Conservation (phyloP, 2,888 invertebrate species). For the Diarsia rubi region DNA sequence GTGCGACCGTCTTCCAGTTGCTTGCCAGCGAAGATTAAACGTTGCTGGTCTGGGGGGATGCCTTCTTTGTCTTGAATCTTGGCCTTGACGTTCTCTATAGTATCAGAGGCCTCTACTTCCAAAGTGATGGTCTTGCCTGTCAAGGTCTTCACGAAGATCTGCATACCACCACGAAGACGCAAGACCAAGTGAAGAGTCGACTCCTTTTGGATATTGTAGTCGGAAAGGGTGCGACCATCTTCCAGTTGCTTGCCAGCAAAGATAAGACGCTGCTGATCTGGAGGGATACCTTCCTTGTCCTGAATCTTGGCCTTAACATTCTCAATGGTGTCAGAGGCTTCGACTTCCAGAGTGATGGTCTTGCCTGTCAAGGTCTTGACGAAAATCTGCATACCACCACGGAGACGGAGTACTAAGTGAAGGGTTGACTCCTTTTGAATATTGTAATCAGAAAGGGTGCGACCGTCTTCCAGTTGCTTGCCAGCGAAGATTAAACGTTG, state of each 20-base stretch:
- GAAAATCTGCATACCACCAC: conserved; percentile 81
- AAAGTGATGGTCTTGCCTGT: conserved; percentile 75
- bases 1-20: conserved; percentile 75
- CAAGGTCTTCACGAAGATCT: conserved; percentile 75
- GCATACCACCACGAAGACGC: conserved; percentile 77
- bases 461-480: conserved; percentile 81
- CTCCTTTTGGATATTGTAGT: conserved; percentile 78
- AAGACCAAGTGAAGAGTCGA: conserved; percentile 74
- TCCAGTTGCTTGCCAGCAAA: conserved; percentile 77
- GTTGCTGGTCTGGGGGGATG: conserved; percentile 75
- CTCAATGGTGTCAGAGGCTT: conserved; percentile 76
- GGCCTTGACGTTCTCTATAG: conserved; percentile 64
- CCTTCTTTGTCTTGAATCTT: conserved; percentile 77
- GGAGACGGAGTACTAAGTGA: conserved; percentile 78
- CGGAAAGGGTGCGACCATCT: conserved; percentile 76
- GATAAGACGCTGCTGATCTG: conserved; percentile 76
- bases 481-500: conserved; percentile 82
- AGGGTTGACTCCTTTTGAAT: conserved; percentile 82
- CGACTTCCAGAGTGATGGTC: conserved; percentile 76
- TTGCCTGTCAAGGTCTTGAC: conserved; percentile 77
- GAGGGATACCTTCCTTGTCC: conserved; percentile 78
- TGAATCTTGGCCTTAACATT: conserved; percentile 78
- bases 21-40: conserved; percentile 74
- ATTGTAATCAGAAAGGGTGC: conserved; percentile 81
- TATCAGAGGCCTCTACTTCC: conserved; percentile 66